Conservation (phyloP, 1,140 invertebrate genomes). For the Tyrophagus putrescentiae region DNA sequence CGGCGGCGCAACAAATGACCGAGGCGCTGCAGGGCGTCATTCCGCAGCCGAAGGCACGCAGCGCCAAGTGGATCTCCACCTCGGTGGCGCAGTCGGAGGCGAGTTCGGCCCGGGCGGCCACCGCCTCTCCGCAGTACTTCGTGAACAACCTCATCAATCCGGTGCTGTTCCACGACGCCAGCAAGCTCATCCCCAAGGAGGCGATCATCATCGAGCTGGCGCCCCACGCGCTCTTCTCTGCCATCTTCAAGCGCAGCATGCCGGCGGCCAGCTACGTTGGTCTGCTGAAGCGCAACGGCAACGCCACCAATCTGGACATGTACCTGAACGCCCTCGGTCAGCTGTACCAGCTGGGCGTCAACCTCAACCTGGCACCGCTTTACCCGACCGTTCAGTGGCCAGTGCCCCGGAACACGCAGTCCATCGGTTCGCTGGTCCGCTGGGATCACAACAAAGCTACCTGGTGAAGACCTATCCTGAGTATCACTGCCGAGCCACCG, state of each 20-base stretch:
- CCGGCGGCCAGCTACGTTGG: conserved; percentile 35
- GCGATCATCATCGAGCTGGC: conserved; percentile 81
- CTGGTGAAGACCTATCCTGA: conserved; percentile 48
- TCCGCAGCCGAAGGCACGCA: conserved; percentile 55
- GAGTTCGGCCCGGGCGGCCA: conserved; percentile 53
- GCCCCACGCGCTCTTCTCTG: conserved; percentile 51
- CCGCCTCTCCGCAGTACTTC: conserved; percentile 80
- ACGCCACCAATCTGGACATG: conserved; percentile 23
- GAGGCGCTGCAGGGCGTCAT: conserved; percentile 61
- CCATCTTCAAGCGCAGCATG: conserved; percentile 62
- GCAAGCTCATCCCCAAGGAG: conserved; percentile 64
- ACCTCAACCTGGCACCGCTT: conserved; percentile 41
- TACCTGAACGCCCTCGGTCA: conserved; percentile 32
- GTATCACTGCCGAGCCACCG: conserved; percentile 29
- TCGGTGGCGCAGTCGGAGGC: conserved; percentile 73
- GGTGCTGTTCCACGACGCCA: conserved; percentile 50
- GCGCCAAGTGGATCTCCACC: conserved; percentile 68
- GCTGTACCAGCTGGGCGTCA: conserved; percentile 59
- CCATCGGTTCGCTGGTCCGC: conserved; percentile 35
- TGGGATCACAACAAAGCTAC: conserved; percentile 50
- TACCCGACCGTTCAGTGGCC: conserved; percentile 34
- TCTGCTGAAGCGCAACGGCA: conserved; percentile 37
- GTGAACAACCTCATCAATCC: conserved; percentile 79
- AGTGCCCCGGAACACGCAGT: conserved; percentile 37
- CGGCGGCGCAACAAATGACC: conserved; percentile 61